These are phyloP conservation scores for Passer montanus DNA, from an alignment of 2,113 vertebrate genomes.

Conservation along the genomic window DNA sequence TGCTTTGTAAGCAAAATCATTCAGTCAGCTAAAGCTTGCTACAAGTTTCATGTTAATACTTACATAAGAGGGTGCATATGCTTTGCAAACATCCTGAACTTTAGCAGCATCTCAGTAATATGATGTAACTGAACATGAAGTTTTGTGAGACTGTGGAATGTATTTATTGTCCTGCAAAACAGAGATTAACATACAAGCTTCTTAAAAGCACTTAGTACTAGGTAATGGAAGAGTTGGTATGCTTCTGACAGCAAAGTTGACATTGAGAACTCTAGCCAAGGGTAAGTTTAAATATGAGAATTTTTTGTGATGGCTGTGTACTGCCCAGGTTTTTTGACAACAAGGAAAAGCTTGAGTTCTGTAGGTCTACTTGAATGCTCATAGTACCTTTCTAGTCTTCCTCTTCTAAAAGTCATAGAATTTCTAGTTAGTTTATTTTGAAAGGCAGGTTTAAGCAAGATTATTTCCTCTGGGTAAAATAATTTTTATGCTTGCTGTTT, in stretches of 20 bases:
- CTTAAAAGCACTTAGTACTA: background rate
- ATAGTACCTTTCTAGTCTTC: background rate
- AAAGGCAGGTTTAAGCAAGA: background rate
- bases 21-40: background rate
- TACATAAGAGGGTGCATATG: background rate
- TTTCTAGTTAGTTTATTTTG: background rate
- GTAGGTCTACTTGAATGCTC: background rate
- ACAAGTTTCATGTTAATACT: background rate
- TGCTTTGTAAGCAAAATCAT: background rate
- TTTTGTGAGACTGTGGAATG: background rate
- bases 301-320: background rate
- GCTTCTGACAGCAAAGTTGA: background rate
- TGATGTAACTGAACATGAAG: background rate
- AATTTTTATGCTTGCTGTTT: background rate
- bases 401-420: background rate
- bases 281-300: background rate
- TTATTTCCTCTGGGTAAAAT: background rate
- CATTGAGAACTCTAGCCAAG: background rate
- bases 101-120: background rate
- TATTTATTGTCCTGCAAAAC: background rate
- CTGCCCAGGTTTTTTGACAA: background rate
- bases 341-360: background rate
- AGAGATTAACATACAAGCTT: background rate
- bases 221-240: background rate
- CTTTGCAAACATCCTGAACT: background rate